These are phyloP conservation scores for Nautilus pompilius DNA, from an alignment of 1,140 invertebrate genomes.

Conservation along the genomic window DNA sequence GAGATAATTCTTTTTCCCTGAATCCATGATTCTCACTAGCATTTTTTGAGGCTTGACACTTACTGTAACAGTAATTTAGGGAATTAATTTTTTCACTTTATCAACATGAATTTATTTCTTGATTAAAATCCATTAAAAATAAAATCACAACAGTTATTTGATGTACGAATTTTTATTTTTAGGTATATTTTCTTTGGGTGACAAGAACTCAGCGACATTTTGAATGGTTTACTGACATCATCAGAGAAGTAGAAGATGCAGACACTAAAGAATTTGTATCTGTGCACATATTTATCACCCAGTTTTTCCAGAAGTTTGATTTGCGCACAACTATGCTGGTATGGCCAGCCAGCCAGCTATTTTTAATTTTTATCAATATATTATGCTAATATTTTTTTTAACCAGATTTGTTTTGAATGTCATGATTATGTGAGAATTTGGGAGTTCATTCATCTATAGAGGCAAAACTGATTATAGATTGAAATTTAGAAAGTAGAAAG, in stretches of 20 bases:
- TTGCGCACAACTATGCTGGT: slow-evolving; percentile 98
- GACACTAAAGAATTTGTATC: slow-evolving; percentile 96
- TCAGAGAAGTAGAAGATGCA: slow-evolving; percentile 84
- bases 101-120: too few relatives aligned
- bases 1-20: too few relatives aligned
- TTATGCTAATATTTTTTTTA: not conserved
- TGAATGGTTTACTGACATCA: slow-evolving; percentile 98
- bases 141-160: too few relatives aligned
- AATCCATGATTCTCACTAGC: too few relatives aligned
- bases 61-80: not conserved
- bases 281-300: slow-evolving; percentile 98
- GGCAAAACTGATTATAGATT: not conserved
- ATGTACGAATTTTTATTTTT: slow-evolving; percentile 31
- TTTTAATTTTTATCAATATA: not conserved
- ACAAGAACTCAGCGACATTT: slow-evolving; percentile 98
- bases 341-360: slow-evolving; percentile 56
- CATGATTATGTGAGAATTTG: slow-evolving; percentile 9
- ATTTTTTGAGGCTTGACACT: too few relatives aligned
- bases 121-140: too few relatives aligned
- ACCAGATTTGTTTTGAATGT: not conserved
- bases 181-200: slow-evolving; percentile 99
- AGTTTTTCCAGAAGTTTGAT: slow-evolving; percentile 99
- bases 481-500: not conserved
- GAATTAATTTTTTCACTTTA: too few relatives aligned
- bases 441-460: not conserved